Evolutionary conservation across 2,113 vertebrate species (phyloP), one percentile per base, ranked within the genome.

Genomic region (Myodes glareolus): DNA sequence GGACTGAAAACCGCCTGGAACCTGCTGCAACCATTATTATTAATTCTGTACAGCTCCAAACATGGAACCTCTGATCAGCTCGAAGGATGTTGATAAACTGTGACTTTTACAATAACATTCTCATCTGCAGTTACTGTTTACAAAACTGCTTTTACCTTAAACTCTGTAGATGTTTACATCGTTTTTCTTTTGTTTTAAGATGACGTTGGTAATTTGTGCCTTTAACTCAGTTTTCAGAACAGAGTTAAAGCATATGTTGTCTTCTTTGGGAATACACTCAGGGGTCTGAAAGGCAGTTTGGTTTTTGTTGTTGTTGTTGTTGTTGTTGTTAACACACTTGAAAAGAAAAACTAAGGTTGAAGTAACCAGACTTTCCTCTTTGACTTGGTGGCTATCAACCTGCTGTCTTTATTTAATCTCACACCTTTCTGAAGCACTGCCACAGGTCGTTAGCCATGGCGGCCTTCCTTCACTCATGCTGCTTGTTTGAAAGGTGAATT

Each of bases 151-250:
- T 97, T 99, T 99, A 99, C 98, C 98, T 99, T 99, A 99, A 99
- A 99, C 98, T 98, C 98, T 98, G 98, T 99, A 99, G 98, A 98
- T 99, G 99, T 99, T 99, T 99, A 99, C 99, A 99, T 99, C 98
- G 92, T 97, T 98, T 98, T 95, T 94, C 94, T 96, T 98, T 96
- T 84, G 91, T 98, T 96, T 98, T 97, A 95, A 98, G 98, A 98
- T 95, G 96, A 98, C 96, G 97, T 98, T 96, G 97, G 98, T 98
- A 97, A 98, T 98, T 98, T 98, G 97, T 98, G 98, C 98, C 90
- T 97, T 98, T 98, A 98, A 97, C 98, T 98, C 89, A 98, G 98
- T 97, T 98, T 97, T 93, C 31, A 97, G 89, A 98, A 97, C 96
- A 96, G 98, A 98, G 98, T 96, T 98, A 98, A 98, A 98, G 98